Percentiles rank a stretch among this genome's conserved stretches.
Conservation (phyloP, 2,113 vertebrate genomes). For the Romanogobio albipinnatus region DNA sequence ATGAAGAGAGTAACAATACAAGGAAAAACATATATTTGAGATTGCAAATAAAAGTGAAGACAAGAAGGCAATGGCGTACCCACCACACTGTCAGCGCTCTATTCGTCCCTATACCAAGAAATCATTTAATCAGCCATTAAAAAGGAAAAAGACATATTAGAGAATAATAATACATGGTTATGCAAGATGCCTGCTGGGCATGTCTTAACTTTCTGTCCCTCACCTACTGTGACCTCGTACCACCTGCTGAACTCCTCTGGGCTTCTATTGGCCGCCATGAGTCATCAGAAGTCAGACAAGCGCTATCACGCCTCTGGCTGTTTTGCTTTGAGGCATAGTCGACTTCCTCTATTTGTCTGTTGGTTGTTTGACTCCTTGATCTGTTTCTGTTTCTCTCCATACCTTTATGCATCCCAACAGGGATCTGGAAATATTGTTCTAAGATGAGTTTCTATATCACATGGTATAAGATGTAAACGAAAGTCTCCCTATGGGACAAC, state of each 20-base stretch:
- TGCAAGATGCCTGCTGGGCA: background rate
- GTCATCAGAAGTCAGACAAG: conserved; percentile 24
- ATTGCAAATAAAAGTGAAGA: background rate
- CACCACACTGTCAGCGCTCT: background rate
- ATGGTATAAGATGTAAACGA: background rate
- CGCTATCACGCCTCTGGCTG: conserved; percentile 21
- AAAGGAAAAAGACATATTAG: background rate
- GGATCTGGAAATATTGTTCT: conserved; percentile 22
- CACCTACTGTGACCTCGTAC: background rate
- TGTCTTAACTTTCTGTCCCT: conserved; percentile 4
- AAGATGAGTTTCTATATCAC: conserved; percentile 14
- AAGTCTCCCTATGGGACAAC: background rate
- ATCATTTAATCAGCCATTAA: background rate
- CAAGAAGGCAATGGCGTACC: background rate
- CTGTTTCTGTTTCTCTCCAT: conserved; percentile 11
- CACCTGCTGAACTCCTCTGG: conserved; percentile 9
- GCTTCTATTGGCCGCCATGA: conserved; percentile 3
- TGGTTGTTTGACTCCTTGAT: background rate
- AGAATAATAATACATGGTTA: background rate
- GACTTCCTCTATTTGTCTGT: background rate
- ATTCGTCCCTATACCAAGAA: background rate
- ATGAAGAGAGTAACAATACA: background rate
- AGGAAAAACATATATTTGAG: background rate
- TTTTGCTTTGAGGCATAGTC: background rate
- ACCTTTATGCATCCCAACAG: conserved; percentile 1